Evolutionary conservation across 2,888 invertebrate genomes (phyloP).

Genomic region (Phorcus lineatus): DNA sequence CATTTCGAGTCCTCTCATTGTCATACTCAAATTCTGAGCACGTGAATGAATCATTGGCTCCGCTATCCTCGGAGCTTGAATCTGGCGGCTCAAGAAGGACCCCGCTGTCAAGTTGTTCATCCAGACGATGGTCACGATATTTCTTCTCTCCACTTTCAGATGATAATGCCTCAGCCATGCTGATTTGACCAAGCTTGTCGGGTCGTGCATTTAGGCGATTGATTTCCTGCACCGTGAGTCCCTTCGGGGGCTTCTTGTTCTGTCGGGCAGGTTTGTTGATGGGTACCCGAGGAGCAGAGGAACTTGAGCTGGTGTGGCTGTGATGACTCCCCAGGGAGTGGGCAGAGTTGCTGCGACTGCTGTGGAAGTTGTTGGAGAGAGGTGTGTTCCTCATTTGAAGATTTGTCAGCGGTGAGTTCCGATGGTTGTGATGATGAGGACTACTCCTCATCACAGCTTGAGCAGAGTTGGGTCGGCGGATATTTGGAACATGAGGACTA

Average conservation of each 20-base stretch:
- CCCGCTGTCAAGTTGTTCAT: constrained; percentile 68
- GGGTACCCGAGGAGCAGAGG: constrained; percentile 45
- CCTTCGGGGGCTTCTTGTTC: constrained; percentile 78
- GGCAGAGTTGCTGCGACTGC: constrained; percentile 60
- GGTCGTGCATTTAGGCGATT: constrained; percentile 91
- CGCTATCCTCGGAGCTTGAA: constrained; percentile 86
- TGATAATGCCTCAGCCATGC: constrained; percentile 94
- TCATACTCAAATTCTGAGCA: constrained; percentile 98
- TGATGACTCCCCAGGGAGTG: constrained; percentile 67
- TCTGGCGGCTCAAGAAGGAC: constrained; percentile 73
- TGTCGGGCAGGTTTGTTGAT: constrained; percentile 30
- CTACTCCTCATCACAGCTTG: constrained; percentile 39
- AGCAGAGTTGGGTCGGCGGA: constrained; percentile 60
- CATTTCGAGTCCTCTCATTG: constrained; percentile 78
- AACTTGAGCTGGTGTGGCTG: constrained; percentile 59
- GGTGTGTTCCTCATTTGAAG: constrained; percentile 52
- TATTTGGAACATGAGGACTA: constrained; percentile 49
- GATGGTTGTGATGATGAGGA: constrained; percentile 41
- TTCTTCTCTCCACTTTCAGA: constrained; percentile 79
- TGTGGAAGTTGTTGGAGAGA: constrained; percentile 46
- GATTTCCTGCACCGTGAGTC: constrained; percentile 93
- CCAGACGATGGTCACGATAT: constrained; percentile 22
- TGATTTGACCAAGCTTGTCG: constrained; percentile 89
- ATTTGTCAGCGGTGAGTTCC: constrained; percentile 59
- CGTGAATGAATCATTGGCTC: constrained; percentile 96